These are phyloP conservation scores for Cheirogaleus major DNA, from an alignment of 2,797 vertebrate species.

Conservation along the genomic window DNA sequence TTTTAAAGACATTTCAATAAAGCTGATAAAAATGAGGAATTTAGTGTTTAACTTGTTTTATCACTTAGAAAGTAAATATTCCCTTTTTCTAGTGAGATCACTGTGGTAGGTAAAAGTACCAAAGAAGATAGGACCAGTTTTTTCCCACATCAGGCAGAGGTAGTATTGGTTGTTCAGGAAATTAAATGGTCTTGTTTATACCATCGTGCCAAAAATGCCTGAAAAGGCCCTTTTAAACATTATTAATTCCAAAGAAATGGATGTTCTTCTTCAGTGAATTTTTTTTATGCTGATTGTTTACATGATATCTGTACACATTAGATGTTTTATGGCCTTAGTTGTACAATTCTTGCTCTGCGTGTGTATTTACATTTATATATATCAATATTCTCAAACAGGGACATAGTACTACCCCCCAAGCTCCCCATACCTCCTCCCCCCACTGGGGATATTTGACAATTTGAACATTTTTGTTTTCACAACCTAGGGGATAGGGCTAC, in stretches of 20 bases:
- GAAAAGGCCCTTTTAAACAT: neutral
- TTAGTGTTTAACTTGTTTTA: neutral
- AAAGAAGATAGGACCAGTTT: neutral
- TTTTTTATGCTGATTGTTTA: neutral
- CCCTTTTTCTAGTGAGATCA: neutral
- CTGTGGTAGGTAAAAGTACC: neutral
- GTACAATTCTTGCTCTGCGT: neutral
- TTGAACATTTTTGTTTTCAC: neutral
- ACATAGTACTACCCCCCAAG: neutral
- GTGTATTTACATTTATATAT: neutral
- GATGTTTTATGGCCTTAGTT: neutral
- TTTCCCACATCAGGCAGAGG: neutral
- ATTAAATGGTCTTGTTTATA: neutral
- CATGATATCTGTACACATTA: neutral
- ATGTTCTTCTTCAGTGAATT: neutral
- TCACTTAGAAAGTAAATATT: neutral
- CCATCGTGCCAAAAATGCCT: neutral
- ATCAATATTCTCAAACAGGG: neutral
- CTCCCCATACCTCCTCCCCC: fast-evolving
- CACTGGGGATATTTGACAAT: neutral
- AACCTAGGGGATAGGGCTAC: neutral
- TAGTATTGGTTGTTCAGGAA: neutral
- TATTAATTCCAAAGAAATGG: neutral
- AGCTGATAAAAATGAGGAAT: conserved; percentile 1
- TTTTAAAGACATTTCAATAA: neutral